Evolutionary conservation across 2,888 invertebrate species (phyloP).

Genomic region (Rotaria socialis): DNA sequence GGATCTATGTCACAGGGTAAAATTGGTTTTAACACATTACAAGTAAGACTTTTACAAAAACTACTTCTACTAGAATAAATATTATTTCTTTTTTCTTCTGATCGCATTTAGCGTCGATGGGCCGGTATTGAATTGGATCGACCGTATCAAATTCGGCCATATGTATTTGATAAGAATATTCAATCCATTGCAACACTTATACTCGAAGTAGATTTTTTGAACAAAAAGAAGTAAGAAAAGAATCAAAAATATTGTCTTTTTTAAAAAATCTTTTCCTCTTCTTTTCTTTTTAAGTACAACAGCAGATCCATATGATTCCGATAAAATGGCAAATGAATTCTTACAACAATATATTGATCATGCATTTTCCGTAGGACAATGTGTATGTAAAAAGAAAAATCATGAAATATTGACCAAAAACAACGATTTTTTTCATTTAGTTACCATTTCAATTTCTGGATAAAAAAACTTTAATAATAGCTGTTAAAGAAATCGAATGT

Average conservation of each 20-base stretch:
- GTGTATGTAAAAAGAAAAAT: slow-evolving; percentile 46
- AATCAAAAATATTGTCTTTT: background rate
- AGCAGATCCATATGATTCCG: slow-evolving; percentile 85
- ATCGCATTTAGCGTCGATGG: slow-evolving; percentile 73
- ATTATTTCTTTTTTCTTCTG: background rate
- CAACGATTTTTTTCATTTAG: slow-evolving; percentile 58
- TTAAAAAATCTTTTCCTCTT: background rate
- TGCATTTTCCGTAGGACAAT: slow-evolving; percentile 81
- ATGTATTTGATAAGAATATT: slow-evolving; percentile 66
- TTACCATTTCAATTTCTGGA: slow-evolving; percentile 83
- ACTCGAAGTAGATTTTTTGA: slow-evolving; percentile 84
- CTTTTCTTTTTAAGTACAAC: slow-evolving; percentile 65
- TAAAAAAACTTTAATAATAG: slow-evolving; percentile 76
- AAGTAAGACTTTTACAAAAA: slow-evolving; percentile 59
- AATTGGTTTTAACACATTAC: slow-evolving; percentile 85
- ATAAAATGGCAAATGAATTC: slow-evolving; percentile 91
- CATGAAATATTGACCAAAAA: background rate
- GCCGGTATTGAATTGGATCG: slow-evolving; percentile 86
- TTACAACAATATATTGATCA: slow-evolving; percentile 79
- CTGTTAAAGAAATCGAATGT: slow-evolving; percentile 84
- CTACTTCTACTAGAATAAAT: background rate
- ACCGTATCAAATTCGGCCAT: slow-evolving; percentile 78
- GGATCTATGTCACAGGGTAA: slow-evolving; percentile 73
- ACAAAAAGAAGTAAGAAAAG: slow-evolving; percentile 69
- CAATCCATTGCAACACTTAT: slow-evolving; percentile 77